A percentile compares a stretch with the other conserved stretches of the same genome.
Evolutionary conservation across 37 sponge, comb jelly and placozoan species (phyloP).

Genomic region (Beroe ovata): DNA sequence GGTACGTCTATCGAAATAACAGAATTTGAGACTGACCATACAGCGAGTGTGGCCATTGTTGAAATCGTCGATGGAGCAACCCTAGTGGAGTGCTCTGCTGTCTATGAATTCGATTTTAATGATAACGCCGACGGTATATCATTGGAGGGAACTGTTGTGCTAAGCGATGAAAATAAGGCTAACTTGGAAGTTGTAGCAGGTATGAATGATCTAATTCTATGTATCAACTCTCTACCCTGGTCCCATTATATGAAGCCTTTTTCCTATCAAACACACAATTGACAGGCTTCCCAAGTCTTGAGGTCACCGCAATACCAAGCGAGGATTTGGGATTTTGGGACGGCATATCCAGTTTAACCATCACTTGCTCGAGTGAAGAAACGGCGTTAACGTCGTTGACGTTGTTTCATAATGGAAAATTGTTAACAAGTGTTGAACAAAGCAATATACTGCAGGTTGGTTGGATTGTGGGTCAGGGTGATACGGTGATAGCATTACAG

Average conservation of each 20-base stretch:
- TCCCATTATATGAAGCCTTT: too few relatives aligned
- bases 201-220: not conserved
- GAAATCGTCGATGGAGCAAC: not conserved
- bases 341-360: not conserved
- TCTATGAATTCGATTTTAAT: not conserved
- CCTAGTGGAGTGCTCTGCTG: not conserved
- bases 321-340: slow-evolving; percentile 17
- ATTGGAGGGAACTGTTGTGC: not conserved
- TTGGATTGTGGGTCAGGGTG: too few relatives aligned
- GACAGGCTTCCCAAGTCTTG: too few relatives aligned
- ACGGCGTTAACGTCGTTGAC: not conserved
- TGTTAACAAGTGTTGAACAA: too few relatives aligned
- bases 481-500: too few relatives aligned
- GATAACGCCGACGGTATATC: not conserved
- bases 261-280: too few relatives aligned
- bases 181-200: not conserved
- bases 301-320: too few relatives aligned
- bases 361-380: not conserved
- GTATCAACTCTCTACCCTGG: not conserved
- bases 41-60: not conserved
- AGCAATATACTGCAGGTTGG: too few relatives aligned
- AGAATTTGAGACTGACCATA: not conserved
- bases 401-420: too few relatives aligned
- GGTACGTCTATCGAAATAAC: not conserved
- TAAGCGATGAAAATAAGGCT: not conserved